Evolutionary conservation across 2,113 vertebrate genomes (phyloP), one percentile per base, ranked within the genome.

Genomic region (Pithys albifrons): DNA sequence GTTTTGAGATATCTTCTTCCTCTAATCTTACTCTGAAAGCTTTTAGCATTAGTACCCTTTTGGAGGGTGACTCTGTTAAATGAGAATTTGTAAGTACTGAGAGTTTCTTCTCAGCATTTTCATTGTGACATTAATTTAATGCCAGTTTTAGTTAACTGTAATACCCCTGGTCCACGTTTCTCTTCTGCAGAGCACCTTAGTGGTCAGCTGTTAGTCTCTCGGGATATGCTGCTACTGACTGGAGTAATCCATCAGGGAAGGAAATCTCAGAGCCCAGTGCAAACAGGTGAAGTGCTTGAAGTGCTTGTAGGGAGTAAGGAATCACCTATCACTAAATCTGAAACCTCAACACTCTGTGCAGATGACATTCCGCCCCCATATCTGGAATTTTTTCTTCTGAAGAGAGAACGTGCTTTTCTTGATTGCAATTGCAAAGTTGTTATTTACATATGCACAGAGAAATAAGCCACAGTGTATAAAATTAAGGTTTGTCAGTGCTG

Each of bases 281-380:
- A 83, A 88, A 75, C 79, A 78, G 73, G 78, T n/a, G 75, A 39
- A 65, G 81, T 79, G 48, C 77, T 57, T 39, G 25, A 23, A 10
- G 24, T 57, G 66, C 43, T 65, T 71, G 64, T 10, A 81, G 57
- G 45, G 86, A 78, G 48, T 27, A 84, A 93, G 76, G 79, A 91
- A 86, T 92, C 88, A 78, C 88, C 72, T 95, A 76, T 72, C 80
- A 91, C 48, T 23, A 54, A 46, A 73, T 77, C 37, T 62, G 66
- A 87, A 95, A 64, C 62, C 83, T 93, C 66, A 87, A 14, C 28
- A 2, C 46, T 29, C 45, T 4, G 5, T 85, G 58, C 31, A 85
- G 69, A 78, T 93, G 89, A 93, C 83, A 91, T 79, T 73, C 86
- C 89, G 64, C 87, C 82, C 79, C 87, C 93, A 27, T 65, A 81